phyloP scores from a whole-genome alignment of 2,888 invertebrate species.

The Orthosia gothica region DNA sequence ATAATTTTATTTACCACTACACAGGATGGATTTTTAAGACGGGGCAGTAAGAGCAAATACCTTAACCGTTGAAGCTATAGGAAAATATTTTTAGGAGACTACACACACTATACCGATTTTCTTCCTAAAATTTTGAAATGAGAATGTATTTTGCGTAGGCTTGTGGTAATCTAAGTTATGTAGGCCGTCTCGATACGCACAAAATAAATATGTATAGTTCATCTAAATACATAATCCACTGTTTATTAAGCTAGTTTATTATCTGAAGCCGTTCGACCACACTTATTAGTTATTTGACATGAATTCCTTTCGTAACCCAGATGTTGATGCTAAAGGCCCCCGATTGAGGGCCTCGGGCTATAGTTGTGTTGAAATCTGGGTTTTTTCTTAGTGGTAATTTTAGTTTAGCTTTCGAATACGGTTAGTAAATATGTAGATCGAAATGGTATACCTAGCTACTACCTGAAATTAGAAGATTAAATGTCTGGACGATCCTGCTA shows the following conservation, averaged over 20 bases:
- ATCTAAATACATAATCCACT: conserved; percentile 61
- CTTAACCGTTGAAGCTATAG: too few species aligned
- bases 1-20: too few species aligned
- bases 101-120: background rate
- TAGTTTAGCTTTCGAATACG: background rate
- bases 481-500: too few species aligned
- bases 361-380: conserved; percentile 4
- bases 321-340: conserved; percentile 33
- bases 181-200: conserved; percentile 39
- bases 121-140: background rate
- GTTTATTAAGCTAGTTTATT: conserved; percentile 59
- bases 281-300: conserved; percentile 47
- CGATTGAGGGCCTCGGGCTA: conserved; percentile 14
- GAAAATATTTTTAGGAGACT: too few species aligned
- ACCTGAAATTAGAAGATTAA: too few species aligned
- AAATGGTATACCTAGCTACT: too few species aligned
- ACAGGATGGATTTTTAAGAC: too few species aligned
- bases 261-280: conserved; percentile 39
- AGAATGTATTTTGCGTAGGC: conserved; percentile 21
- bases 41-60: too few species aligned
- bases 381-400: conserved; percentile 13
- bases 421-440: too few species aligned
- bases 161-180: conserved; percentile 37
- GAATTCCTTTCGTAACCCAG: conserved; percentile 60
- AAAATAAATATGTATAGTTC: conserved; percentile 49